A percentile compares a stretch with the other conserved stretches of the same genome.
Conservation (phyloP, 2,888 invertebrate species). For the Ectemnius cavifrons region DNA sequence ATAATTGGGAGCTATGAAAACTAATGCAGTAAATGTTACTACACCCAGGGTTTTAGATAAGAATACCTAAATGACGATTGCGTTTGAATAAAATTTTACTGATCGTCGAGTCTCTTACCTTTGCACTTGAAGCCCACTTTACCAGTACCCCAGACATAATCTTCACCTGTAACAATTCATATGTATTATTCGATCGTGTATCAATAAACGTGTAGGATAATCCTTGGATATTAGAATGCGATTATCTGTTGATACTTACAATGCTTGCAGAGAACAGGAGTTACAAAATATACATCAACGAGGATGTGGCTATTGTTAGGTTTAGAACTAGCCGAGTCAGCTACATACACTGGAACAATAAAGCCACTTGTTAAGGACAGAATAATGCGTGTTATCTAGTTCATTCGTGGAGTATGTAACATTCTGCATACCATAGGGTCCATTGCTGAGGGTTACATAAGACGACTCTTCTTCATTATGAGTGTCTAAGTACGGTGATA, state of each 20-base stretch:
- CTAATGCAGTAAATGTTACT: neutral
- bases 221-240: too few relatives aligned
- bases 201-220: too few relatives aligned
- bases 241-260: conserved; percentile 77
- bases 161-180: conserved; percentile 79
- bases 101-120: conserved; percentile 77
- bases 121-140: conserved; percentile 81
- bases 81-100: neutral
- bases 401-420: neutral
- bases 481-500: conserved; percentile 73
- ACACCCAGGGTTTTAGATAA: neutral
- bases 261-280: conserved; percentile 80
- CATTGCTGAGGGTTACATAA: conserved; percentile 76
- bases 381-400: conserved; percentile 14
- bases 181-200: conserved; percentile 15
- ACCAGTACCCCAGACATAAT: conserved; percentile 83
- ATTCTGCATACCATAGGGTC: conserved; percentile 68
- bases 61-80: neutral
- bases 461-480: conserved; percentile 75
- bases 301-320: conserved; percentile 76
- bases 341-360: conserved; percentile 69
- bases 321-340: conserved; percentile 66
- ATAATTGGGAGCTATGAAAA: too few relatives aligned
- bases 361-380: conserved; percentile 14
- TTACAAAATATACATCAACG: conserved; percentile 79